Evolutionary conservation across 2,113 vertebrate species (phyloP), one percentile per base, ranked within the genome.

Genomic region (Helogale parvula): DNA sequence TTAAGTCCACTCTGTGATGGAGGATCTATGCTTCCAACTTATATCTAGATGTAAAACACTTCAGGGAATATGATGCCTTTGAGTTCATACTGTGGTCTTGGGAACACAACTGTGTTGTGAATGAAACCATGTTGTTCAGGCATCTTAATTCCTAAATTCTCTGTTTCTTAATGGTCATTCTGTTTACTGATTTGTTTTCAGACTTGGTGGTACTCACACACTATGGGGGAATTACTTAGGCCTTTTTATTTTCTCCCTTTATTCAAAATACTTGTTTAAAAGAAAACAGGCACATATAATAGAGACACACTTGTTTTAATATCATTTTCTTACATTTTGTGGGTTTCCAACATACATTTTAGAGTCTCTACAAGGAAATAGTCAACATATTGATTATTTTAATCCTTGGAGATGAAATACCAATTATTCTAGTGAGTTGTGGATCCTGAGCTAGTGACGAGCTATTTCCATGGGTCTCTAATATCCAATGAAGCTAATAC

Each of bases 191-290:
- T 88, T 86, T 83, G 88, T 23, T 8, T 25, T 25, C 35, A n/a
- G 66, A 16, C 5, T 79, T 85, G 9, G 77, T 8, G 13, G 31
- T 82, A 86, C 11, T 88, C 35, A 79, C 41, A 83, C 14, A n/a
- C 35, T 84, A 33, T 7, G 92, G 10, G 57, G 19, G 92, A 84
- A n/a, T 83, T 93, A 54, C 92, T n/a, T 71, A 54, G 33, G 29
- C 11, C 14, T 80, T 92, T 80, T 81, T 89, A 71, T 80, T 82
- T 83, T 88, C 52, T 77, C 23, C 66, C 79, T 90, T 93, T 35
- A 68, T 93, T 47, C 12, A 97, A 97, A 93, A 88, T 81, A 88
- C 29, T 82, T 83, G 90, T 50, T 93, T 96, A 68, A 93, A 77
- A 97, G 33, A 69, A 71, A 92, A 9, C 23, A 84, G 54, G 38